Evolutionary conservation across 2,113 vertebrate species (phyloP), one percentile per base, ranked within the genome.

Genomic region (Clarias gariepinus): DNA sequence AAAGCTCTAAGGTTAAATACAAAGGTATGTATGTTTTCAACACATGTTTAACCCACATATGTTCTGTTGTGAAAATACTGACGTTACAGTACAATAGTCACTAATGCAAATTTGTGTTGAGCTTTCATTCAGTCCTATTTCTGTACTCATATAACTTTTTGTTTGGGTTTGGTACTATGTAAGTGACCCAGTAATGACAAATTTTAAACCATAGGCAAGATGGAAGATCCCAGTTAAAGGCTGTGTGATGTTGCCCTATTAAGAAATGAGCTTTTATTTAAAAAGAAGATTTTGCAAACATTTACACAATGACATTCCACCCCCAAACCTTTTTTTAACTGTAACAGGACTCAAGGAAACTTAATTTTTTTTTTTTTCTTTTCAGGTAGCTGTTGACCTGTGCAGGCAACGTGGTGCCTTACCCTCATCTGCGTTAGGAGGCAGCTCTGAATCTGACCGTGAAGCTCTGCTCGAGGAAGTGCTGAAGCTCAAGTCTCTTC

Each of bases 401-500:
- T 96, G 95, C 63, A 93, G 95, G 80, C 94, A 95, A 91, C 92
- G 95, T 53, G 94, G 93, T 1, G 92, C 94, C 0, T 89, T 95
- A 87, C 94, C 94, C 18, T 91, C 93, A 81, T 90, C 93, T 1
- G 90, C 92, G 30, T 78, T 90, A 28, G 92, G 88, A 90, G 89
- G 88, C 81, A 90, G 90, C 2, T 90, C 86, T 0, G 95, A 96
- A 58, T 84, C 94, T 3, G 96, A 96, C 61, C 93, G 93, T 28
- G 96, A 96, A 76, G 94, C 91, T 64, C 92, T 96, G 76, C 87
- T 96, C 88, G 95, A 97, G 85, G 96, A 97, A 81, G 95, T 96
- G 2, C 90, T 97, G 18, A 97, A 96, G 87, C 94, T 96, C 60
- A 96, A 96, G 90, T 96, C 96, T 28, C 93, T 96, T 82, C 94